Conservation (phyloP, 2,888 invertebrate species). For the Torymus texanus region DNA sequence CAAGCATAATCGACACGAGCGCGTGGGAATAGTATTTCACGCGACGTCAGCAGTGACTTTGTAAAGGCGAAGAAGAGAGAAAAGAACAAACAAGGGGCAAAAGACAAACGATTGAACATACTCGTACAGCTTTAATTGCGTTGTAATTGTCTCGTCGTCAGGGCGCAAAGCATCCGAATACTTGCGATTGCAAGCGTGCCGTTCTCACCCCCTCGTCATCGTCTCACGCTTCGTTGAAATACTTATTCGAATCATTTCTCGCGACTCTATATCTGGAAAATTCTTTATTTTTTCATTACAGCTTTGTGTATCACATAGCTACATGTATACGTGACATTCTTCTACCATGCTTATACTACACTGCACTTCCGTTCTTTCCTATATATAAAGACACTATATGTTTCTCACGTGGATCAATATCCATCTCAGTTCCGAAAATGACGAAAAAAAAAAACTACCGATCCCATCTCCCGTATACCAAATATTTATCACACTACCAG, state of each 20-base stretch:
- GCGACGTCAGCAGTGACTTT: neutral
- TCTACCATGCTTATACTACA: too few species aligned
- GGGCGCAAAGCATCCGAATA: constrained; percentile 26
- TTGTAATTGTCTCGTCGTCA: constrained; percentile 37
- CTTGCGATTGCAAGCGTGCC: constrained; percentile 4
- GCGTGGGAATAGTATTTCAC: constrained; percentile 10
- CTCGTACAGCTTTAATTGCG: constrained; percentile 25
- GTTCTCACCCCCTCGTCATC: constrained; percentile 12
- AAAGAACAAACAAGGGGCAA: too few species aligned
- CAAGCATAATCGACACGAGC: neutral
- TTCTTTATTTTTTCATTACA: too few species aligned
- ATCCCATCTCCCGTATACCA: constrained; percentile 4
- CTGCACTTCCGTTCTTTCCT: neutral
- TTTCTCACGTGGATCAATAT: constrained; percentile 36
- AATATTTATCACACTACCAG: constrained; percentile 32
- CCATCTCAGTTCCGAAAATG: neutral
- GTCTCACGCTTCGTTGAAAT: too few species aligned
- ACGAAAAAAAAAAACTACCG: constrained; percentile 12
- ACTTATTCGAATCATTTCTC: too few species aligned
- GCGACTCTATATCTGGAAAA: too few species aligned
- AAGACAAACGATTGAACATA: constrained; percentile 11
- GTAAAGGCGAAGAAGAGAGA: neutral
- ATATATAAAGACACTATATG: neutral
- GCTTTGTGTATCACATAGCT: too few species aligned
- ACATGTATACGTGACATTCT: too few species aligned